phyloP scores from a whole-genome alignment of 2,113 vertebrate species.

The Sinocyclocheilus anshuiensis region DNA sequence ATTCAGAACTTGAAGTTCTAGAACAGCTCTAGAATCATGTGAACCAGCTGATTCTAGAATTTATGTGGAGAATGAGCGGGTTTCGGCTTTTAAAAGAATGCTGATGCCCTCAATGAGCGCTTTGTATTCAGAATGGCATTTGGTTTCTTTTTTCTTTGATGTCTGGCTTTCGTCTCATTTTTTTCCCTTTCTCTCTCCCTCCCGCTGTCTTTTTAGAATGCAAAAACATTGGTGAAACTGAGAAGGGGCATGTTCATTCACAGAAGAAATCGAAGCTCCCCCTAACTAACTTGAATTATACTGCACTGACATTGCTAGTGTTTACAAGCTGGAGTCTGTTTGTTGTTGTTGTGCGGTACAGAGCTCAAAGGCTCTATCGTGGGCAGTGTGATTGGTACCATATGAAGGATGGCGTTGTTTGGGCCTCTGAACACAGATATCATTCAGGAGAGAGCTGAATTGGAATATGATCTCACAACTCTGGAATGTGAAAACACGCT shows the following conservation, averaged over 20 bases:
- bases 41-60: background rate
- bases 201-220: constrained; percentile 34
- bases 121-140: constrained; percentile 65
- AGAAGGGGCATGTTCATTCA: background rate
- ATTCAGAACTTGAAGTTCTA: background rate
- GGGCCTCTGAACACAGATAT: constrained; percentile 26
- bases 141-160: constrained; percentile 71
- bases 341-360: constrained; percentile 9
- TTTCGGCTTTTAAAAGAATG: background rate
- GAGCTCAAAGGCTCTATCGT: background rate
- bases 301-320: background rate
- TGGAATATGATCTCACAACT: constrained; percentile 45
- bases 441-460: constrained; percentile 24
- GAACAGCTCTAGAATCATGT: background rate
- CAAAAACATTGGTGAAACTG: constrained; percentile 61
- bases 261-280: background rate
- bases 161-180: constrained; percentile 51
- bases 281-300: background rate
- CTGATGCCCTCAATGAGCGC: constrained; percentile 53
- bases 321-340: background rate
- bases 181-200: constrained; percentile 10
- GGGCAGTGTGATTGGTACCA: background rate
- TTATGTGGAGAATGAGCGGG: background rate
- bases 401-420: constrained; percentile 27
- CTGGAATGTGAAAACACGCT: constrained; percentile 44